Conservation (phyloP, 1,140 invertebrate genomes). For the Eurosta solidaginis region DNA sequence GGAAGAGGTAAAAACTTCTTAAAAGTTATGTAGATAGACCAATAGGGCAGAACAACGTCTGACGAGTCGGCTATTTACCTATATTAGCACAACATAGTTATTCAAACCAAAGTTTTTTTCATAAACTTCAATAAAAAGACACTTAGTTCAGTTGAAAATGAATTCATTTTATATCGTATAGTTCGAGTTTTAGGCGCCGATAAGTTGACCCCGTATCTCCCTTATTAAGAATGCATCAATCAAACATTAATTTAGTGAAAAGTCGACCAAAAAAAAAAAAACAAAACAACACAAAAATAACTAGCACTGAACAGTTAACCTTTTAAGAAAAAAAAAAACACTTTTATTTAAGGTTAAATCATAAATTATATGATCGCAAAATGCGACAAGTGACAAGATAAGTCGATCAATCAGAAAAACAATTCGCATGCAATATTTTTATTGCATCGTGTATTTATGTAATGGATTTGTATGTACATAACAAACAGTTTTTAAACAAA, state of each 20-base stretch:
- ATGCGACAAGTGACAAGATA: not conserved
- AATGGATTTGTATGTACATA: not conserved
- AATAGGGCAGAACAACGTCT: no score
- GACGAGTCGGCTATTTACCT: no score
- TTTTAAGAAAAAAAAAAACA: not conserved
- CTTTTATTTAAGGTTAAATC: not conserved
- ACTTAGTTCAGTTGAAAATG: no score
- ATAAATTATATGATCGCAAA: not conserved
- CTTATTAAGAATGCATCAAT: conserved; percentile 8
- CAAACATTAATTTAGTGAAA: no score
- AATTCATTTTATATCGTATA: no score
- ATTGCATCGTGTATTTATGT: not conserved
- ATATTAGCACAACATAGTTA: no score
- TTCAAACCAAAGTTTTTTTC: no score
- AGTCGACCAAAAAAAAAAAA: not conserved
- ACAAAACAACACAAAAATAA: not conserved
- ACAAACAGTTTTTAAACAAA: not conserved
- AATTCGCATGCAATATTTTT: not conserved
- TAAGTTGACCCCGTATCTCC: no score
- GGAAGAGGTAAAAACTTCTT: no score
- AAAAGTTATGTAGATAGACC: no score
- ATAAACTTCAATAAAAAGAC: no score
- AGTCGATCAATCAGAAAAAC: conserved; percentile 2
- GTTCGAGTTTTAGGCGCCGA: no score
- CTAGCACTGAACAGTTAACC: not conserved